Conservation (phyloP, 2,113 vertebrate genomes). For the Labeo rohita region DNA sequence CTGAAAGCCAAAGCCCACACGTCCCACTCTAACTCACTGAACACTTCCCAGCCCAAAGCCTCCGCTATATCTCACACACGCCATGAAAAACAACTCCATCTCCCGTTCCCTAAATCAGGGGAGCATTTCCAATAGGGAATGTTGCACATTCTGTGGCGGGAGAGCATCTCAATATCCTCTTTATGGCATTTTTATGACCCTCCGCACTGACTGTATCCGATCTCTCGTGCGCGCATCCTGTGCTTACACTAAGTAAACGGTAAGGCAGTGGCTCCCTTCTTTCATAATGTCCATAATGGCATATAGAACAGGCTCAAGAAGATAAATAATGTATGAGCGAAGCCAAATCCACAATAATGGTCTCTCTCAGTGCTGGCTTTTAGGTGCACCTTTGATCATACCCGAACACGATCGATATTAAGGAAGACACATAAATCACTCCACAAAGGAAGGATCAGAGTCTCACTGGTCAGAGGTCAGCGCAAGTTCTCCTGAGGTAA, state of each 20-base stretch:
- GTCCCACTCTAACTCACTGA: constrained; percentile 14
- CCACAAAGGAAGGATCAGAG: constrained; percentile 51
- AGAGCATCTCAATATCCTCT: constrained; percentile 59
- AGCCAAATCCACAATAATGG: constrained; percentile 90
- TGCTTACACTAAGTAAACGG: constrained; percentile 90
- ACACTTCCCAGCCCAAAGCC: constrained; percentile 1
- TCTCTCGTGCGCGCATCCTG: constrained; percentile 45
- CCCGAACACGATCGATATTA: constrained; percentile 56
- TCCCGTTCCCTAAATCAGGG: constrained; percentile 53
- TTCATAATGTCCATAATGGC: constrained; percentile 94
- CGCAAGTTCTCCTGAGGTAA: constrained; percentile 39
- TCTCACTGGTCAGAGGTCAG: constrained; percentile 55
- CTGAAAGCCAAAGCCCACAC: neutral
- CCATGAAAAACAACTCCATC: constrained; percentile 53
- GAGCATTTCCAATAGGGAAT: constrained; percentile 55
- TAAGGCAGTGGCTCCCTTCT: constrained; percentile 85
- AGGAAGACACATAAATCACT: constrained; percentile 60
- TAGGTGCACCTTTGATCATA: constrained; percentile 73
- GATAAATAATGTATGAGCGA: constrained; percentile 97
- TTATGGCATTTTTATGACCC: constrained; percentile 61
- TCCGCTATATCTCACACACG: neutral
- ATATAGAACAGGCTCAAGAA: constrained; percentile 89
- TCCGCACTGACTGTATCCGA: constrained; percentile 53
- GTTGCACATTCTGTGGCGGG: constrained; percentile 51
- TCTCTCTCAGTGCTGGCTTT: constrained; percentile 88